Conservation (phyloP, 2,888 invertebrate genomes). For the Rhamphomyia laevipes region DNA sequence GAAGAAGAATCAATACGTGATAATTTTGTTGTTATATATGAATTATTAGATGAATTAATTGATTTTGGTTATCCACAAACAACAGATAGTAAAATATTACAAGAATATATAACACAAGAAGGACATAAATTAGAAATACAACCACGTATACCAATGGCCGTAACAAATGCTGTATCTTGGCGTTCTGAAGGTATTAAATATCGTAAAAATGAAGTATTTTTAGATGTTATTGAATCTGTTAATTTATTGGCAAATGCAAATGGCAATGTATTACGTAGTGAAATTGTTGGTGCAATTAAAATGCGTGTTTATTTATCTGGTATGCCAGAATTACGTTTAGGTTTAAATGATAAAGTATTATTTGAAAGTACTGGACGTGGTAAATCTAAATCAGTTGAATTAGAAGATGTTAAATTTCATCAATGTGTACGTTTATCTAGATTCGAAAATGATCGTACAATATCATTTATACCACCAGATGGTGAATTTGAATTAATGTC, state of each 20-base stretch:
- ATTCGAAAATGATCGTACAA: constrained; percentile 96
- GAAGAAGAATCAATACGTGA: constrained; percentile 98
- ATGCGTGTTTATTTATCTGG: constrained; percentile 97
- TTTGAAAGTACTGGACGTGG: constrained; percentile 97
- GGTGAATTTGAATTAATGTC: constrained; percentile 99
- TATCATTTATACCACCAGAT: constrained; percentile 97
- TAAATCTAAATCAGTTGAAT: constrained; percentile 93
- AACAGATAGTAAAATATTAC: constrained; percentile 94
- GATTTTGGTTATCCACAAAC: constrained; percentile 99
- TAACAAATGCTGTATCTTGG: constrained; percentile 99
- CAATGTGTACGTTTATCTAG: constrained; percentile 94
- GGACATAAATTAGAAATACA: constrained; percentile 95
- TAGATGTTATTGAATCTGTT: constrained; percentile 98
- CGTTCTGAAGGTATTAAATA: constrained; percentile 97
- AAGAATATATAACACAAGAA: constrained; percentile 97
- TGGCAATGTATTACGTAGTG: constrained; percentile 91
- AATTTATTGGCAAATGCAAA: constrained; percentile 92
- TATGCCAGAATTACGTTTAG: constrained; percentile 94
- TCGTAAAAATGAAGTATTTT: constrained; percentile 96
- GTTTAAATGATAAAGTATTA: constrained; percentile 93
- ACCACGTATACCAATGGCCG: constrained; percentile 92
- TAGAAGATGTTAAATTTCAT: constrained; percentile 98
- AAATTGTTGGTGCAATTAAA: constrained; percentile 97
- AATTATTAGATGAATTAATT: constrained; percentile 87
- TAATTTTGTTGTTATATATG: constrained; percentile 98